phyloP scores from a whole-genome alignment of 2,797 vertebrate genomes.

The Anguilla obscura region DNA sequence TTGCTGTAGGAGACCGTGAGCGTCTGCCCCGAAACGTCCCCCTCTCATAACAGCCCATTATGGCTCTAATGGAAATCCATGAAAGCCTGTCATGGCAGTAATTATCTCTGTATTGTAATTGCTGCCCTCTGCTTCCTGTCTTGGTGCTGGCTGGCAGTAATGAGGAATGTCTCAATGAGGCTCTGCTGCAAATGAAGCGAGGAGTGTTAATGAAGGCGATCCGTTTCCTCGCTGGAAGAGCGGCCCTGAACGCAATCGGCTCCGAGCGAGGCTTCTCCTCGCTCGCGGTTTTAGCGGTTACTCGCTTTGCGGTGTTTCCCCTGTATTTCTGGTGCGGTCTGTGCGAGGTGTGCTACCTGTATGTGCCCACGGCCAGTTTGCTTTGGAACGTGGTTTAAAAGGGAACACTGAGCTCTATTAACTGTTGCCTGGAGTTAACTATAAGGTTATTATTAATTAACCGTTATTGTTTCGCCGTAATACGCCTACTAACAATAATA shows the following conservation, averaged over 20 bases:
- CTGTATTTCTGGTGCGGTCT: background rate
- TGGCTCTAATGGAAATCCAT: conserved; percentile 5
- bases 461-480: too few species aligned
- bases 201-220: background rate
- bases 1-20: conserved; percentile 90
- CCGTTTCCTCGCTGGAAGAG: background rate
- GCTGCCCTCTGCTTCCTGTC: conserved; percentile 17
- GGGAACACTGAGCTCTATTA: too few species aligned
- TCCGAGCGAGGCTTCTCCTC: background rate
- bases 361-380: background rate
- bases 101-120: conserved; percentile 11
- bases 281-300: background rate
- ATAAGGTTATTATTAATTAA: too few species aligned
- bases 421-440: too few species aligned
- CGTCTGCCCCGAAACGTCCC: background rate
- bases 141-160: conserved; percentile 1
- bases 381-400: background rate
- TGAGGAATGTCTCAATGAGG: conserved; percentile 8
- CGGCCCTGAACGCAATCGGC: background rate
- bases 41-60: background rate
- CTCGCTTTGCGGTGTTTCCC: background rate
- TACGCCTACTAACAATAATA: too few species aligned
- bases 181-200: background rate
- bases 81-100: conserved; percentile 10
- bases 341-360: background rate